Percentiles rank a stretch among this genome's conserved stretches.
Evolutionary conservation across 1,140 invertebrate species (phyloP).

Genomic region (Neotoxoptera formosana): DNA sequence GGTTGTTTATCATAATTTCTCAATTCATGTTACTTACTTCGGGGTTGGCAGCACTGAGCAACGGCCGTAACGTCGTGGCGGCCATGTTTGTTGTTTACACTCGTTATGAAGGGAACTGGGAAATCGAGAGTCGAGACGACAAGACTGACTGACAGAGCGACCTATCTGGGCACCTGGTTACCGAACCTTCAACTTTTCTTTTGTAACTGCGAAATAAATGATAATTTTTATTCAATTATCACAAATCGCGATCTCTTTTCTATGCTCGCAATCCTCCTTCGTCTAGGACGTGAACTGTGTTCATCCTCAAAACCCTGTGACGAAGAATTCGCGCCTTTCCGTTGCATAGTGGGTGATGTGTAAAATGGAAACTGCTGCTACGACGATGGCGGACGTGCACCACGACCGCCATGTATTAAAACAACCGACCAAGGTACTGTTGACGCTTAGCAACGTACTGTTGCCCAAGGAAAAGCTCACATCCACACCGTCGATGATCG

Average conservation of each 20-base stretch:
- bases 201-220: not conserved
- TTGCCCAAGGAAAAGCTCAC: constrained; percentile 85
- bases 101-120: not conserved
- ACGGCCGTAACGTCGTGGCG: not conserved
- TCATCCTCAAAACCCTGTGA: not conserved
- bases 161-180: not conserved
- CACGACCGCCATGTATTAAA: constrained; percentile 63
- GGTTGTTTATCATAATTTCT: too few species aligned
- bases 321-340: not conserved
- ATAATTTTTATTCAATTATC: not conserved
- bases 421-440: constrained; percentile 79
- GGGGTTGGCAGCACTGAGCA: not conserved
- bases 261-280: not conserved
- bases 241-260: not conserved
- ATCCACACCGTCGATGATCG: constrained; percentile 87
- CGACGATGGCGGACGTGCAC: not conserved
- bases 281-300: not conserved
- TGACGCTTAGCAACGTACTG: constrained; percentile 92
- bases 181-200: not conserved
- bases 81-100: constrained; percentile 9
- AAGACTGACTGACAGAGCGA: not conserved
- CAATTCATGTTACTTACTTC: too few species aligned
- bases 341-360: constrained; percentile 8
- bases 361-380: constrained; percentile 42
- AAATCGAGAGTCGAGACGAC: too few species aligned